phyloP scores from a whole-genome alignment of 2,797 vertebrate genomes.

The Nyctibius grandis region DNA sequence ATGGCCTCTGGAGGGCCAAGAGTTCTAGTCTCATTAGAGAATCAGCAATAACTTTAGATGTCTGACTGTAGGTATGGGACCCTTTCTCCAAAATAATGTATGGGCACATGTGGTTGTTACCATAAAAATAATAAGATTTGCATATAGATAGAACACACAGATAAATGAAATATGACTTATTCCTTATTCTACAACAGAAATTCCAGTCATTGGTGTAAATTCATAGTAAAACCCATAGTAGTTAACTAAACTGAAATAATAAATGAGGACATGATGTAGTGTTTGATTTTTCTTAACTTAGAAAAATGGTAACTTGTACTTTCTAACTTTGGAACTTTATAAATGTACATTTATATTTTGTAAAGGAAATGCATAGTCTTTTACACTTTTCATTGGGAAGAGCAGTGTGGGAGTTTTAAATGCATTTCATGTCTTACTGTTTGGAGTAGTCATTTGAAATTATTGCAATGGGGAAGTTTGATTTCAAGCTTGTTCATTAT shows the following conservation, averaged over 20 bases:
- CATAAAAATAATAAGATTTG: neutral
- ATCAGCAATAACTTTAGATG: neutral
- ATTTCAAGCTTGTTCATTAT: neutral
- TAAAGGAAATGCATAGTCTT: neutral
- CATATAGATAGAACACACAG: neutral
- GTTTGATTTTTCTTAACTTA: neutral
- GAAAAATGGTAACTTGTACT: neutral
- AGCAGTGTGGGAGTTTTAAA: neutral
- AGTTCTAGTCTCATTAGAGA: neutral
- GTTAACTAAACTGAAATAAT: neutral
- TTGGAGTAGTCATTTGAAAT: neutral
- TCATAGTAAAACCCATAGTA: neutral
- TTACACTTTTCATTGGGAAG: neutral
- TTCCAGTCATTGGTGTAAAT: neutral
- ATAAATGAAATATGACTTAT: neutral
- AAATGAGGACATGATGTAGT: accelerated
- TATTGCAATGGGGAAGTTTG: neutral
- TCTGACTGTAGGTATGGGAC: neutral
- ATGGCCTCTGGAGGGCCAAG: neutral
- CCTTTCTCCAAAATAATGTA: neutral
- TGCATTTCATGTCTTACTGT: neutral
- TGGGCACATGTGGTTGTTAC: neutral
- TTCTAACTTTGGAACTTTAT: neutral
- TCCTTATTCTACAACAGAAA: neutral
- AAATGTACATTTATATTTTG: neutral